phyloP scores from a whole-genome alignment of 2,797 vertebrate species.

The Moxostoma hubbsi region DNA sequence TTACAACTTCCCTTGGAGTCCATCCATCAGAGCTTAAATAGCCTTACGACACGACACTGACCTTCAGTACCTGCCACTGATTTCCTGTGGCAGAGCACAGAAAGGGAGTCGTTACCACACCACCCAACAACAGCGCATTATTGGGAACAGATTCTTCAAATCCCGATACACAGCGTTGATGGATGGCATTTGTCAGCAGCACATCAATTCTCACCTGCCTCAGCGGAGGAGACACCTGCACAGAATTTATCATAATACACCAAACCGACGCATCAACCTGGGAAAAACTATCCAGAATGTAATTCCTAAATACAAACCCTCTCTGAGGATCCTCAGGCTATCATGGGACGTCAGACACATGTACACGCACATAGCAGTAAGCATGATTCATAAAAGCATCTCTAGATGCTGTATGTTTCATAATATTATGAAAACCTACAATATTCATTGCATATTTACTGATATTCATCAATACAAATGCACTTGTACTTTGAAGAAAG shows the following conservation, averaged over 20 bases:
- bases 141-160: conserved; percentile 95
- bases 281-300: conserved; percentile 51
- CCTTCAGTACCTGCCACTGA: conserved; percentile 96
- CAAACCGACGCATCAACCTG: conserved; percentile 68
- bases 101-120: conserved; percentile 92
- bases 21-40: conserved; percentile 83
- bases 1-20: conserved; percentile 78
- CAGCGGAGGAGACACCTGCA: conserved; percentile 87
- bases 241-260: conserved; percentile 91
- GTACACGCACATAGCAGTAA: conserved; percentile 50
- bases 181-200: conserved; percentile 84
- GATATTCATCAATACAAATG: too few relatives aligned
- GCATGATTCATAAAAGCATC: too few relatives aligned
- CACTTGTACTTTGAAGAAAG: too few relatives aligned
- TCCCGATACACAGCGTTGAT: conserved; percentile 89
- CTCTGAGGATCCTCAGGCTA: conserved; percentile 43
- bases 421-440: too few relatives aligned
- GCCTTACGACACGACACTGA: conserved; percentile 95
- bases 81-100: conserved; percentile 92
- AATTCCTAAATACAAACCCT: conserved; percentile 63
- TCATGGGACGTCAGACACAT: conserved; percentile 9
- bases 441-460: too few relatives aligned
- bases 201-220: conserved; percentile 90
- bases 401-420: too few relatives aligned
- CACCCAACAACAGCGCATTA: conserved; percentile 87